Evolutionary conservation across 2,113 vertebrate species (phyloP).

Genomic region (Gasterosteus nipponicus): DNA sequence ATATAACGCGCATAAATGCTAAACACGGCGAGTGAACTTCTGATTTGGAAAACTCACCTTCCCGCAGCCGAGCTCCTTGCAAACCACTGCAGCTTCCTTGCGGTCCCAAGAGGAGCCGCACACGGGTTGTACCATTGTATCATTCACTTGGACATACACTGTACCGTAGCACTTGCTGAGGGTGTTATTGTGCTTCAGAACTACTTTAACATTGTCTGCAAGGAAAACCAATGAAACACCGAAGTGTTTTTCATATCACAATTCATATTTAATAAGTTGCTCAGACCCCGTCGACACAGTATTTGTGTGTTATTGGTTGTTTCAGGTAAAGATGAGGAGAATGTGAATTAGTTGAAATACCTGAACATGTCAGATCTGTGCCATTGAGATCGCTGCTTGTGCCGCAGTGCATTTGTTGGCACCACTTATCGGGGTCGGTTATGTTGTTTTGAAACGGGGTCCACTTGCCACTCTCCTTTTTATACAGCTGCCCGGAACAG

Average conservation of each 20-base stretch:
- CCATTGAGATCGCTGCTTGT: fast-evolving
- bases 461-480: fast-evolving
- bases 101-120: fast-evolving
- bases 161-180: slow-evolving; percentile 29
- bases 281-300: background rate
- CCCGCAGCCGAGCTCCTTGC: slow-evolving; percentile 66
- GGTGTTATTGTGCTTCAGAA: fast-evolving
- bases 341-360: slow-evolving; percentile 30
- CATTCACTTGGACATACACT: background rate
- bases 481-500: slow-evolving; percentile 62
- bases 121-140: fast-evolving
- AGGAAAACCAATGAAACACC: background rate
- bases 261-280: background rate
- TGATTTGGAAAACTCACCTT: background rate
- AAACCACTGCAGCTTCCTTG: slow-evolving; percentile 9
- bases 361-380: slow-evolving; percentile 59
- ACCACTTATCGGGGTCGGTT: background rate
- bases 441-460: fast-evolving
- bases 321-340: background rate
- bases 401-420: slow-evolving; percentile 64
- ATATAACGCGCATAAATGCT: background rate
- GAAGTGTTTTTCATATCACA: background rate
- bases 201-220: slow-evolving; percentile 55
- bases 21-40: background rate
- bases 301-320: background rate